Conservation (phyloP, 1,140 invertebrate species). For the Oreohelix idahoensis region DNA sequence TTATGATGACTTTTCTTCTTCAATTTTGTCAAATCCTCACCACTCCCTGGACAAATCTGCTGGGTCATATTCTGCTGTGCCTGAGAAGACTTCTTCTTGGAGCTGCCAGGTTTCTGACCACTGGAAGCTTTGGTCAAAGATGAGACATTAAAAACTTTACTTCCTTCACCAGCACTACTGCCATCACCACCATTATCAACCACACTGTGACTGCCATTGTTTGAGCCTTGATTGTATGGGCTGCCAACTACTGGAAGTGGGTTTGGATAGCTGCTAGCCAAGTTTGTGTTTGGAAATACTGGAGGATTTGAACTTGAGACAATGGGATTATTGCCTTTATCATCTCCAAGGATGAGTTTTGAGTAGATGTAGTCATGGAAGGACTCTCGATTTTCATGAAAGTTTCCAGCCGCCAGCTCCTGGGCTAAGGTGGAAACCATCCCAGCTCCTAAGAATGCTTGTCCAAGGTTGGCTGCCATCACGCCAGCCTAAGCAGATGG, state of each 20-base stretch:
- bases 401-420: constrained; percentile 29
- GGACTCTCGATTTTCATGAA: constrained; percentile 30
- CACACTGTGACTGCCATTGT: background rate
- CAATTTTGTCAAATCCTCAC: background rate
- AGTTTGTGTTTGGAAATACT: constrained; percentile 34
- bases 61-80: background rate
- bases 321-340: background rate
- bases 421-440: constrained; percentile 25
- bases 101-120: background rate
- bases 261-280: constrained; percentile 24
- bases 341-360: constrained; percentile 35
- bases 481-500: background rate
- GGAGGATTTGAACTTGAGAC: constrained; percentile 3
- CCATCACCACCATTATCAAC: no score
- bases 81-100: constrained; percentile 8
- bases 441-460: constrained; percentile 26
- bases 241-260: background rate
- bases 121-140: background rate
- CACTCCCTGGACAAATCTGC: background rate
- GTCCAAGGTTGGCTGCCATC: constrained; percentile 36
- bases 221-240: background rate
- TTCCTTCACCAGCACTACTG: background rate
- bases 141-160: background rate
- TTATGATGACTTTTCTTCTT: constrained; percentile 41
- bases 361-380: constrained; percentile 41